A percentile compares a stretch with the other conserved stretches of the same genome.
phyloP scores from a whole-genome alignment of 2,888 invertebrate species.

The Leptinotarsa haldemani region DNA sequence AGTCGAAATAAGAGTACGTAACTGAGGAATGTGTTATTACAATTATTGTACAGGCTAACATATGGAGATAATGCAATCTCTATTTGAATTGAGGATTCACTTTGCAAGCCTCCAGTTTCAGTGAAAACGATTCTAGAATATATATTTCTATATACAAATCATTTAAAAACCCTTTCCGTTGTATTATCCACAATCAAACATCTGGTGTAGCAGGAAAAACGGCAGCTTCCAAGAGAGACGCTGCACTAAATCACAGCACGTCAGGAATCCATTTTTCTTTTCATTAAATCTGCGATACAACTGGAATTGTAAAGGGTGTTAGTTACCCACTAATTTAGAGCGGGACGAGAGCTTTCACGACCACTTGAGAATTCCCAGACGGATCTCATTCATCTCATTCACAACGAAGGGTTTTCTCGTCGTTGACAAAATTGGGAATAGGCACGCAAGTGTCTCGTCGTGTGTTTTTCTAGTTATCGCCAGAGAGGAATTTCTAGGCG shows the following conservation, averaged over 20 bases:
- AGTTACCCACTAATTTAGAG: slow-evolving; percentile 33
- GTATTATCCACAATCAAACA: background rate
- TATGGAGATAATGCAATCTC: too few species aligned
- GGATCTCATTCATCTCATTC: slow-evolving; percentile 23
- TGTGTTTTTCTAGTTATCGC: background rate
- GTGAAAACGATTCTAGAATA: too few species aligned
- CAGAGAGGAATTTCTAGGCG: background rate
- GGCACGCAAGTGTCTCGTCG: slow-evolving; percentile 15
- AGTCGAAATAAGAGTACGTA: too few species aligned
- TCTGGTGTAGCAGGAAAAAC: background rate
- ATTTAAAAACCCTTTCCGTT: background rate
- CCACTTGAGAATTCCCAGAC: slow-evolving; percentile 31
- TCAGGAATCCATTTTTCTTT: slow-evolving; percentile 21
- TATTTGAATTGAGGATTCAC: too few species aligned
- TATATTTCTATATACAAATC: too few species aligned
- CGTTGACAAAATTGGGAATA: slow-evolving; percentile 23
- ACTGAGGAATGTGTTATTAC: too few species aligned
- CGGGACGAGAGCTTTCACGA: slow-evolving; percentile 22
- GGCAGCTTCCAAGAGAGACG: background rate
- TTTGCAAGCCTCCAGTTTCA: too few species aligned
- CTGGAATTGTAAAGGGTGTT: slow-evolving; percentile 27
- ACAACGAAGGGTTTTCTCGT: slow-evolving; percentile 13
- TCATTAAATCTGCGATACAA: slow-evolving; percentile 28
- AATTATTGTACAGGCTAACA: too few species aligned
- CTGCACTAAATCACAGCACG: slow-evolving; percentile 17